These are phyloP conservation scores for Cylindroiulus punctatus DNA, from an alignment of 2,888 invertebrate genomes.

Conservation along the genomic window DNA sequence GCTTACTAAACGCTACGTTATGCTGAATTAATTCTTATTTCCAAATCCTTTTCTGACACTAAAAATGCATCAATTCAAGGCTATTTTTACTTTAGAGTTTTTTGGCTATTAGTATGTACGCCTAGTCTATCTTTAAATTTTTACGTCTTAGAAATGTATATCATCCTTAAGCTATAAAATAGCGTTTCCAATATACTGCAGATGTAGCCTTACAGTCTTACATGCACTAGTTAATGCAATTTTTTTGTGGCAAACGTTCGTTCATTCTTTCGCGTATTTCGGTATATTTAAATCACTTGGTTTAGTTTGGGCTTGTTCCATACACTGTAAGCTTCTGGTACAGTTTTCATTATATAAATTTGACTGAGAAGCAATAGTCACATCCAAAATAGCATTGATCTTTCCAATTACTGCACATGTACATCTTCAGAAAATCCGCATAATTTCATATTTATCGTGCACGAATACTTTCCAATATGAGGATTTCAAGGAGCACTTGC, in stretches of 20 bases:
- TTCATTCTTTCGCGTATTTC: no score
- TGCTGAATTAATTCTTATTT: background rate
- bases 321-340: no score
- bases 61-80: slow-evolving; percentile 34
- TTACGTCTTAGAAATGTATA: background rate
- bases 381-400: no score
- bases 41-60: background rate
- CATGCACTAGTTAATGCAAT: background rate
- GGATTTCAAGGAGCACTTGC: no score
- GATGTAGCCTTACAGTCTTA: background rate
- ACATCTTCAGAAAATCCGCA: no score
- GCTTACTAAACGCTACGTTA: background rate
- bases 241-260: background rate
- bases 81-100: background rate
- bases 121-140: background rate
- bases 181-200: background rate
- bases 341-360: no score
- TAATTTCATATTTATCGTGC: no score
- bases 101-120: background rate
- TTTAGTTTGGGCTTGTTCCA: background rate
- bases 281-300: no score
- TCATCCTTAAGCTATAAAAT: slow-evolving; percentile 12
- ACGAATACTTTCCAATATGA: no score
- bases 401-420: no score
- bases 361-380: no score